phyloP scores from a whole-genome alignment of 2,888 invertebrate species.

The Zonitis immaculata region DNA sequence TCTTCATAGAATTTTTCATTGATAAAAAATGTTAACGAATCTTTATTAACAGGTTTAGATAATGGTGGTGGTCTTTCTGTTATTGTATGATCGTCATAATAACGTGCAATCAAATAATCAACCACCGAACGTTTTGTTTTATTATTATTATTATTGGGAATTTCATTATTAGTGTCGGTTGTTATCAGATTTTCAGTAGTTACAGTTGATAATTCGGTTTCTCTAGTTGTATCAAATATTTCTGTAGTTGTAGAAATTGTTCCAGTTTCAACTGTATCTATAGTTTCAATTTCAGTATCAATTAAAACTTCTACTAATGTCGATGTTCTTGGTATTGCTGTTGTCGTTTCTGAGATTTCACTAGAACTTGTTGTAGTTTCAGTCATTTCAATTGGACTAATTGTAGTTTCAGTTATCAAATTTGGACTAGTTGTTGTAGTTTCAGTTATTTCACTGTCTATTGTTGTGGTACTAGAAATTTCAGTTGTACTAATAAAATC shows the following conservation, averaged over 20 bases:
- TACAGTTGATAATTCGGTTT: conserved; percentile 7
- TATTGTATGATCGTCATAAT: conserved; percentile 35
- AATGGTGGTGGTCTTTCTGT: conserved; percentile 11
- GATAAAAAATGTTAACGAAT: conserved; percentile 40
- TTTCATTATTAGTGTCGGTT: too few species aligned
- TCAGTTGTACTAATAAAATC: neutral
- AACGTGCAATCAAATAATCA: conserved; percentile 44
- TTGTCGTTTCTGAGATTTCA: too few species aligned
- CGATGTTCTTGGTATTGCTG: too few species aligned
- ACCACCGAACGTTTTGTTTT: conserved; percentile 37
- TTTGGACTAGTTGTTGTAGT: conserved; percentile 12
- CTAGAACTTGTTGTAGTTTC: neutral
- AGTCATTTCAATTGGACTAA: conserved; percentile 5
- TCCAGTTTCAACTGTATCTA: neutral
- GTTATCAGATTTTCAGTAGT: conserved; percentile 1
- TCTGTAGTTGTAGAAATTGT: conserved; percentile 10
- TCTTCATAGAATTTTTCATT: conserved; percentile 50
- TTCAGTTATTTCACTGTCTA: conserved; percentile 11
- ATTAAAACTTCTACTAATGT: conserved; percentile 5
- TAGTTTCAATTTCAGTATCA: conserved; percentile 9
- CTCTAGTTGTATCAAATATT: conserved; percentile 29
- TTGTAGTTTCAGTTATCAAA: conserved; percentile 12
- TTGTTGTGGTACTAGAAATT: conserved; percentile 7
- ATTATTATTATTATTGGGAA: too few species aligned
- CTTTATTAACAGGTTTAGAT: conserved; percentile 29